Percentiles rank a stretch among this genome's conserved stretches.
Evolutionary conservation across 2,888 invertebrate species (phyloP).

Genomic region (Timandra comae): DNA sequence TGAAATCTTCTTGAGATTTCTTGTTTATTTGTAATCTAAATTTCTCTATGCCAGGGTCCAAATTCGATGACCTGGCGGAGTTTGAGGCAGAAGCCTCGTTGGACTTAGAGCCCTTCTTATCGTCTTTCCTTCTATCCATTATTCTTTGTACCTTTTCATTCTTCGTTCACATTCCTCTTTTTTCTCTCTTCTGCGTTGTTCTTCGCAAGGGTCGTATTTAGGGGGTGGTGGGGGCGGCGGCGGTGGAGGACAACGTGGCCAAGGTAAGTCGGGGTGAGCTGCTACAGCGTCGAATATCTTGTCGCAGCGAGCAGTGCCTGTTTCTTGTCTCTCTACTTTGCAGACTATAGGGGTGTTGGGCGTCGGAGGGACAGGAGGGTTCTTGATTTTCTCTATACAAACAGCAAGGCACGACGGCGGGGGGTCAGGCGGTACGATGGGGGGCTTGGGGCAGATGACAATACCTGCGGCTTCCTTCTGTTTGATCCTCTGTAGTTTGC

Average conservation of each 20-base stretch:
- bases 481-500: conserved; percentile 35
- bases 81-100: conserved; percentile 6
- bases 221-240: conserved; percentile 35
- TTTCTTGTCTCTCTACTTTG: conserved; percentile 29
- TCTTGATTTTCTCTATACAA: conserved; percentile 52
- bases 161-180: conserved; percentile 36
- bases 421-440: conserved; percentile 19
- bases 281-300: conserved; percentile 26
- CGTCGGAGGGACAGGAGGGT: conserved; percentile 26
- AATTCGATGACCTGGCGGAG: conserved; percentile 13
- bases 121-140: conserved; percentile 19
- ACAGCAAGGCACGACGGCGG: conserved; percentile 36
- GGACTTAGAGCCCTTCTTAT: too few species aligned
- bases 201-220: conserved; percentile 38
- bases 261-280: conserved; percentile 28
- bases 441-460: conserved; percentile 38
- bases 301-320: conserved; percentile 39
- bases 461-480: conserved; percentile 33
- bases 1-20: conserved; percentile 21
- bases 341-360: conserved; percentile 29
- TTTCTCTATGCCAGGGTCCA: conserved; percentile 29
- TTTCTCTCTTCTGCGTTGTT: conserved; percentile 26
- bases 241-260: conserved; percentile 37
- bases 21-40: conserved; percentile 21
- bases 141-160: conserved; percentile 42